Evolutionary conservation across 2,113 vertebrate species (phyloP).

Genomic region (Serilophus lunatus): DNA sequence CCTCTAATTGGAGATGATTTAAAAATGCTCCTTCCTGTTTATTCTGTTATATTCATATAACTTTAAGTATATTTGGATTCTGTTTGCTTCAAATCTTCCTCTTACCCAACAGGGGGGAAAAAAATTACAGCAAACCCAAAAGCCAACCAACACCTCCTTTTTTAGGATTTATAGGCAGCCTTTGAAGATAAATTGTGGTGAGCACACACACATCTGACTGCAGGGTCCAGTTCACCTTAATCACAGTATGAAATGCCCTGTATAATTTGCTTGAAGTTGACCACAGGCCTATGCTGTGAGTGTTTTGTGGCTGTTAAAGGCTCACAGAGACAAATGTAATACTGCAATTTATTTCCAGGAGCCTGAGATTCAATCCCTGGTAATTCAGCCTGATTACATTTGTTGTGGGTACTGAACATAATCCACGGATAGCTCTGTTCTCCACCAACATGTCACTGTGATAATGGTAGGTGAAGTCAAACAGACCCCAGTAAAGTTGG

Average conservation of each 20-base stretch:
- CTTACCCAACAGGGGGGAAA: neutral
- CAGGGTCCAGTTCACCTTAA: neutral
- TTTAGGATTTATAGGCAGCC: neutral
- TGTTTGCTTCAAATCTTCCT: neutral
- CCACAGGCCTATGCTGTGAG: neutral
- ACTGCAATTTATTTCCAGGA: constrained; percentile 4
- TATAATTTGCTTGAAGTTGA: constrained; percentile 32
- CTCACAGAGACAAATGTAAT: constrained; percentile 27
- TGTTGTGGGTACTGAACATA: neutral
- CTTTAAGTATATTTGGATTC: neutral
- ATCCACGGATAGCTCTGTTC: neutral
- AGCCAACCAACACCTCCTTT: neutral
- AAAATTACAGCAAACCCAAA: neutral
- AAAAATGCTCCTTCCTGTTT: neutral
- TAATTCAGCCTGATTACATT: constrained; percentile 12
- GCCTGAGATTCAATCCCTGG: neutral
- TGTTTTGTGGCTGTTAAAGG: constrained; percentile 3
- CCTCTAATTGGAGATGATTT: neutral
- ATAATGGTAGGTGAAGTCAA: constrained; percentile 39
- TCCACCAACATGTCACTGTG: neutral
- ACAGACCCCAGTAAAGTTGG: neutral
- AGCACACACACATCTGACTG: neutral
- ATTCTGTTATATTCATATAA: neutral
- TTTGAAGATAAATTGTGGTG: neutral
- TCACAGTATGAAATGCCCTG: neutral